Base-by-base conservation (phyloP, 2,797 vertebrate genomes). In the Rhincodon typus region DNA sequence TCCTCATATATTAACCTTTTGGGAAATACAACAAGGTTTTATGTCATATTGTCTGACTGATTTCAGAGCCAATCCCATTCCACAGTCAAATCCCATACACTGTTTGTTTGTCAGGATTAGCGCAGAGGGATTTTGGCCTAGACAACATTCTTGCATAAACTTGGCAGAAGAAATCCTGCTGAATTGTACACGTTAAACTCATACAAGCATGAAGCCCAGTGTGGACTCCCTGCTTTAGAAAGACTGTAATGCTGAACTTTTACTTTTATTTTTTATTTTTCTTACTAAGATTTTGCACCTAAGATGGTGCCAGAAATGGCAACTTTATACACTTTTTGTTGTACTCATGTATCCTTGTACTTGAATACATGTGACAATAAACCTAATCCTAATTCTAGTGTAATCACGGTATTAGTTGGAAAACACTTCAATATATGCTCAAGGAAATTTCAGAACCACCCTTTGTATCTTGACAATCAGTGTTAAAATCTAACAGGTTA, bases 1-100 rank as follows among this genome's bases (percentile, higher is more conserved):
- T 97, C 98, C 97, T 97, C 97, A 96, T 97, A 97, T 97, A 57
- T n/a, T 91, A 91, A 91, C 62, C 57, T 62, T 27, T 91, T 38
- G 57, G 88, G 88, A 91, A 91, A 66, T 91, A 30, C 88, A n/a
- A 91, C 88, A 91, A 66, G 88, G 53, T 91, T 66, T 91, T 91
- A 91, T 66, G 88, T 21, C 57, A 91, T 91, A 66, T 57, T 91
- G 30, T 66, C 30, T 91, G 87, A 66, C 88, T 91, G 88, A n/a
- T 66, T n/a, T 91, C 88, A 91, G 12, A 91, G 57, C 66, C 30
- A 66, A 57, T 66, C 57, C 88, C 88, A 66, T n/a, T 66, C 57
- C 62, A 27, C 62, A 53, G 88, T 91, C 88, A 91, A 62, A 66
- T 66, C 53, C 34, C 62, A 66, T 91, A 91, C 88, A 15, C 57